phyloP scores from a whole-genome alignment of 2,797 vertebrate species.

The Enteromius paludinosus region DNA sequence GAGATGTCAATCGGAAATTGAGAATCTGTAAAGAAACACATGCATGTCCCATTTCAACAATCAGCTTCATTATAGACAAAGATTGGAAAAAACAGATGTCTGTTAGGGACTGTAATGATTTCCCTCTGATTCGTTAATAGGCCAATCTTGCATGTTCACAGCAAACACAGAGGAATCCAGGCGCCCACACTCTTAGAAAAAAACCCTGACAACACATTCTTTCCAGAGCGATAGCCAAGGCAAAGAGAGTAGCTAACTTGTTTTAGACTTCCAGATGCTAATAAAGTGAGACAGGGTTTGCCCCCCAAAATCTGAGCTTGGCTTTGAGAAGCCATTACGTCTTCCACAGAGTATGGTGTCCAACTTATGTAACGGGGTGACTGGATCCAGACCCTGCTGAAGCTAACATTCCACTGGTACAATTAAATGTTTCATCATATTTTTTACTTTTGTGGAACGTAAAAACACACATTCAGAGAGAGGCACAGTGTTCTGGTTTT shows the following conservation, averaged over 20 bases:
- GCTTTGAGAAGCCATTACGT: conserved; percentile 72
- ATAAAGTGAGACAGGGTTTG: conserved; percentile 70
- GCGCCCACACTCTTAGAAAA: conserved; percentile 33
- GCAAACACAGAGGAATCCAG: conserved; percentile 44
- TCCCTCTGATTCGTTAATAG: conserved; percentile 37
- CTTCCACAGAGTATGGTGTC: conserved; percentile 65
- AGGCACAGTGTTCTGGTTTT: conserved; percentile 59
- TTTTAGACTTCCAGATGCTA: conserved; percentile 67
- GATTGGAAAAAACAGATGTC: neutral
- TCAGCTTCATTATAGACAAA: conserved; percentile 3
- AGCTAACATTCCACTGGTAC: conserved; percentile 71
- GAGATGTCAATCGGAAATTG: conserved; percentile 96
- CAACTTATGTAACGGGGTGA: conserved; percentile 76
- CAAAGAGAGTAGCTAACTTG: conserved; percentile 60
- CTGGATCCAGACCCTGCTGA: conserved; percentile 66
- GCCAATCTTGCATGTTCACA: conserved; percentile 40
- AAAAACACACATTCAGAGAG: conserved; percentile 54
- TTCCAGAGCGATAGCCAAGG: conserved; percentile 62
- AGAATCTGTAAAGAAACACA: conserved; percentile 81
- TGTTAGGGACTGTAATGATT: conserved; percentile 17
- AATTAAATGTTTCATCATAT: conserved; percentile 66
- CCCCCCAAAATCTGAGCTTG: conserved; percentile 63
- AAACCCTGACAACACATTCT: conserved; percentile 62
- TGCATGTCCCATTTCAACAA: conserved; percentile 29
- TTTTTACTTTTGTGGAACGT: conserved; percentile 59